phyloP scores from a whole-genome alignment of 2,888 invertebrate species.

The Cerceris rybyensis region DNA sequence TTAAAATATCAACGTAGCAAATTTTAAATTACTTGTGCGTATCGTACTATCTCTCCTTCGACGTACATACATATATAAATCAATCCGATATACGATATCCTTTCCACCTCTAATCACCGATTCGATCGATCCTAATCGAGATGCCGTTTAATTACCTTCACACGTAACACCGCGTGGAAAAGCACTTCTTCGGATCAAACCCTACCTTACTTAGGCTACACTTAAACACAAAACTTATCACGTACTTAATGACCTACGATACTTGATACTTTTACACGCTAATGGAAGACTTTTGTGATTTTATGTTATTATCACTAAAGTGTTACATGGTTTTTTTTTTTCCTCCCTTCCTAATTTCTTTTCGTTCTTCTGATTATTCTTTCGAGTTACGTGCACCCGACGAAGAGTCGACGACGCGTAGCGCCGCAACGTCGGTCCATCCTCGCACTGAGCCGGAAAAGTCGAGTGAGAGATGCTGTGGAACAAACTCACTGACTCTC shows the following conservation, averaged over 20 bases:
- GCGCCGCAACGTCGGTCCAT: constrained; percentile 78
- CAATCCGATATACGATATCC: background rate
- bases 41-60: background rate
- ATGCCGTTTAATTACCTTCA: background rate
- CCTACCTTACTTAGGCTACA: constrained; percentile 44
- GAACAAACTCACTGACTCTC: constrained; percentile 53
- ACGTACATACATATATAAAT: background rate
- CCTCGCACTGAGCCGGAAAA: constrained; percentile 75
- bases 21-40: background rate
- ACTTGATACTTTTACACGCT: constrained; percentile 46
- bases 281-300: constrained; percentile 81
- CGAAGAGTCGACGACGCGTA: constrained; percentile 68
- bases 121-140: background rate
- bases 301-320: constrained; percentile 42
- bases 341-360: constrained; percentile 2
- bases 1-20: constrained; percentile 6
- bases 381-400: constrained; percentile 42
- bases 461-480: constrained; percentile 64
- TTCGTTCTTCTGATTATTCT: constrained; percentile 29
- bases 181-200: constrained; percentile 9
- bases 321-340: constrained; percentile 61
- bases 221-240: constrained; percentile 36
- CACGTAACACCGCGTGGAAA: background rate
- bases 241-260: constrained; percentile 30
- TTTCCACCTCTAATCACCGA: background rate